Conservation (phyloP, 2,888 invertebrate genomes). For the Ariolimax columbianus region DNA sequence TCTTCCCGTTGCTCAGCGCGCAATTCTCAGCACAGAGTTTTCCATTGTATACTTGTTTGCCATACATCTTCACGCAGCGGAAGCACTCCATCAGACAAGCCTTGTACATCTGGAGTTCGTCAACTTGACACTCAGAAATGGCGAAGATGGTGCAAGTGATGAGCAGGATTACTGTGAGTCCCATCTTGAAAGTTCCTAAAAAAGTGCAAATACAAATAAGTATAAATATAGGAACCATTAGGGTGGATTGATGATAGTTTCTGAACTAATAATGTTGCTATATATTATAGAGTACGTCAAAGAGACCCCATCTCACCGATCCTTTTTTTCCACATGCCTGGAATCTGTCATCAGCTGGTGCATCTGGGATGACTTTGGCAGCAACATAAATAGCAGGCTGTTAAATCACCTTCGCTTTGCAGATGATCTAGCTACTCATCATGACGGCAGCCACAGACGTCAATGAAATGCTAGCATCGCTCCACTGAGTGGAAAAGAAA, state of each 20-base stretch:
- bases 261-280: too few relatives aligned
- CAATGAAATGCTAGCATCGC: too few relatives aligned
- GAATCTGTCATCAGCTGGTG: too few relatives aligned
- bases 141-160: not conserved
- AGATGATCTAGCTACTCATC: too few relatives aligned
- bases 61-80: conserved; percentile 63
- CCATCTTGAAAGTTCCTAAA: conserved; percentile 7
- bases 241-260: not conserved
- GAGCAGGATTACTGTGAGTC: not conserved
- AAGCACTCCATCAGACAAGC: conserved; percentile 63
- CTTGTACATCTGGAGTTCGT: conserved; percentile 55
- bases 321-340: too few relatives aligned
- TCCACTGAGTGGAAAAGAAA: too few relatives aligned
- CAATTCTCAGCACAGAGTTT: conserved; percentile 63
- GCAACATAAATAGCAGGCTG: too few relatives aligned
- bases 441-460: too few relatives aligned
- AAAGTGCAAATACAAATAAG: not conserved
- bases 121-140: not conserved
- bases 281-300: too few relatives aligned
- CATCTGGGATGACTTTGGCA: too few relatives aligned
- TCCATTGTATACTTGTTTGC: conserved; percentile 64
- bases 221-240: not conserved
- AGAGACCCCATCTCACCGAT: too few relatives aligned
- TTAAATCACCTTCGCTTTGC: too few relatives aligned
- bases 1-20: conserved; percentile 59